Evolutionary conservation across 2,797 vertebrate genomes (phyloP), one percentile per base, ranked within the genome.

Genomic region (Centropyge bicolor): DNA sequence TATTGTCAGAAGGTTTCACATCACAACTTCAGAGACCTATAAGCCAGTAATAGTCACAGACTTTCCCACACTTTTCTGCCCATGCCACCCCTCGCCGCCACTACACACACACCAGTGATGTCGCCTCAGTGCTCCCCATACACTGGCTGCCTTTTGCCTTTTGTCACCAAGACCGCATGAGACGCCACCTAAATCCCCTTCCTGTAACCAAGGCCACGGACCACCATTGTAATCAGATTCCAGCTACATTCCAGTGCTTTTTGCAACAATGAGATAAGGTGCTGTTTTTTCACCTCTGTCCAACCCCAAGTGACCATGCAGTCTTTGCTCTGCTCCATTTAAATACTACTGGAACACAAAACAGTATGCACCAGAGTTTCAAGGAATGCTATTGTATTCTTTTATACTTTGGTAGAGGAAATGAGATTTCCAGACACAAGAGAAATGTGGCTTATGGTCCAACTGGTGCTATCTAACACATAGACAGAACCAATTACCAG

Each of bases 121-220:
- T 64, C 56, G 72, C 86, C 82, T 88, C 88, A 91, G 24, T 83
- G 82, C 83, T 71, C 77, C 82, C 81, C 65, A 81, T 86, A 79
- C 74, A 81, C 78, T 70, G 77, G 73, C 72, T 68, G 80, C 70
- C 80, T 82, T 89, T 86, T 82, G 81, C 80, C 90, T 89, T 92
- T 91, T 94, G 89, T 92, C 87, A 92, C 77, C 76, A 80, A 87
- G 73, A 87, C 85, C 51, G 46, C 82, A 86, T 74, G 75, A 91
- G 89, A 93, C 85, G 59, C 89, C 91, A 90, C 81, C 91, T 90
- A 92, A 94, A 93, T 93, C 93, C 89, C 86, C 78, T 90, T 93
- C 90, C 89, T 91, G 91, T 89, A 91, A 80, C 81, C 86, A 90
- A 91, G 88, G 88, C 86, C 85, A 91, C 65, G 75, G 70, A 90